Conservation (phyloP, 2,888 invertebrate species). For the Eulithis testata region DNA sequence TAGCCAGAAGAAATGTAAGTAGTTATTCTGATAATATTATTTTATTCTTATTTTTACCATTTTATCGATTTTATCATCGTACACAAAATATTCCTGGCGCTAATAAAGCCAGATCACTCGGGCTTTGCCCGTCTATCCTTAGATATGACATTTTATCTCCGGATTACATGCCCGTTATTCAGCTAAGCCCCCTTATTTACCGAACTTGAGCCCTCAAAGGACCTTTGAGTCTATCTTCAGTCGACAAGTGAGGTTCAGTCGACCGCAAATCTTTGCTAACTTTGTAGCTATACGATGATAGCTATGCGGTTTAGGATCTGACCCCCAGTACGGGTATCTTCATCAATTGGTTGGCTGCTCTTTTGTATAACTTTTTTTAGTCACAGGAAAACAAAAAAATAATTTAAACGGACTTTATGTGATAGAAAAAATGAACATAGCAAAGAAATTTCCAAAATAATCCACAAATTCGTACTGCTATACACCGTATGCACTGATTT, state of each 20-base stretch:
- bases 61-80: too few species aligned
- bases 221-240: constrained; percentile 10
- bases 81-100: too few species aligned
- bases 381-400: too few species aligned
- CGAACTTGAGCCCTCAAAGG: constrained; percentile 12
- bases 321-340: neutral
- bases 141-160: constrained; percentile 7
- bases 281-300: neutral
- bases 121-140: constrained; percentile 1
- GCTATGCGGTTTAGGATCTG: too few species aligned
- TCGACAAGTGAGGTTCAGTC: constrained; percentile 17
- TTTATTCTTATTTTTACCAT: neutral
- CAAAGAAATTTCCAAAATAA: too few species aligned
- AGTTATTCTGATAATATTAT: neutral
- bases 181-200: constrained; percentile 15
- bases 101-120: constrained; percentile 6
- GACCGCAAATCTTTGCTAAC: constrained; percentile 11
- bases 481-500: too few species aligned
- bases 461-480: too few species aligned
- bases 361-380: too few species aligned
- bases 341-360: neutral
- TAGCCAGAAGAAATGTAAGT: too few species aligned
- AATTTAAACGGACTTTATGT: too few species aligned
- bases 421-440: too few species aligned
- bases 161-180: constrained; percentile 13